These are phyloP conservation scores for Lasioglossum morio DNA, from an alignment of 2,888 invertebrate species.

Conservation along the genomic window DNA sequence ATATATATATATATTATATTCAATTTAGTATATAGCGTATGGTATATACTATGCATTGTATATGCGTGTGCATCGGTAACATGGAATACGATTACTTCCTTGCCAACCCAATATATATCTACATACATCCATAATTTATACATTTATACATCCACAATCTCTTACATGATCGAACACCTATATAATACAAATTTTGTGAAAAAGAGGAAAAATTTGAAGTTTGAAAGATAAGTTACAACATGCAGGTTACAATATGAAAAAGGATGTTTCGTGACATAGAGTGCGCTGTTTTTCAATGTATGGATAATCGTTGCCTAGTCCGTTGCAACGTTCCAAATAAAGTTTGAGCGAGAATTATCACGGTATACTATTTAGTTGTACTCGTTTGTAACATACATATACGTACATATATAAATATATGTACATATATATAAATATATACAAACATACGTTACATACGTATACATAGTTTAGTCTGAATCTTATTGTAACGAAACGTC, in stretches of 20 bases:
- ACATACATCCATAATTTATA: too few relatives aligned
- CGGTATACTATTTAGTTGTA: neutral
- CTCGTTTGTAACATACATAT: constrained; percentile 13
- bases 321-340: constrained; percentile 17
- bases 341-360: constrained; percentile 25
- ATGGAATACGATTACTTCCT: neutral
- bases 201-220: neutral
- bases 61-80: neutral
- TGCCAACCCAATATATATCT: too few relatives aligned
- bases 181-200: neutral
- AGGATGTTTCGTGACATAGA: constrained; percentile 32
- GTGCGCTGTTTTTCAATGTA: constrained; percentile 31
- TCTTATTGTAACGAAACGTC: constrained; percentile 11
- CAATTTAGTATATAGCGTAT: too few relatives aligned
- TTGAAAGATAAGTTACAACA: neutral
- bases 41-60: too few relatives aligned
- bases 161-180: neutral
- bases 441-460: too few relatives aligned
- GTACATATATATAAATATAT: neutral
- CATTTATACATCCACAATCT: too few relatives aligned
- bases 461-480: neutral
- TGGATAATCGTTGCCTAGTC: constrained; percentile 26
- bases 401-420: neutral
- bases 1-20: too few relatives aligned
- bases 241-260: neutral